Base-by-base conservation (phyloP, 2,888 invertebrate genomes). In the Sthenelais limicola region DNA sequence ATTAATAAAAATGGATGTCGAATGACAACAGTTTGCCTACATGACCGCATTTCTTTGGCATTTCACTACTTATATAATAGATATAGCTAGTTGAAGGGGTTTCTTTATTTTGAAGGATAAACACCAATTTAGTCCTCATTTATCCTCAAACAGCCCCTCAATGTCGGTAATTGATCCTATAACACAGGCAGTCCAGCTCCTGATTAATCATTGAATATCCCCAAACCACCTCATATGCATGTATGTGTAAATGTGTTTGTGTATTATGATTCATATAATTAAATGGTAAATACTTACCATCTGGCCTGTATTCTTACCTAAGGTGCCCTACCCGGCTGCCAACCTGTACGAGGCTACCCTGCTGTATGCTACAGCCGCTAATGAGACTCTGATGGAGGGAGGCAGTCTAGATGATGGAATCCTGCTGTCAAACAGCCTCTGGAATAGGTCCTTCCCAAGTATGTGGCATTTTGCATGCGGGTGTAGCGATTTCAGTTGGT, bases 241-340 rank as follows among this genome's bases (percentile, higher is more conserved):
- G 15, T 43, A 43, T 43, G 15, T 43, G 15, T 43, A 43, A 12
- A 43, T 43, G 15, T 43, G 15, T 43, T 12, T 43, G 15, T 43
- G 15, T 12, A 12, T 12, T 43, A 43, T 43, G 43, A 43, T 43
- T 43, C 43, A 43, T 12, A 9, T 15, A 43, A 43, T 9, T 9
- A 12, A n/a, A n/a, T n/a, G n/a, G n/a, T n/a, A n/a, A n/a, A n/a
- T n/a, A n/a, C n/a, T n/a, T n/a, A n/a, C n/a, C n/a, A n/a, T n/a
- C n/a, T n/a, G n/a, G n/a, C n/a, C n/a, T 15, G 15, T 24, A 52
- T 24, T 58, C 7, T 38, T 28, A 7, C 49, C 67, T 24, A 66
- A 80, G 79, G 73, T 79, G 15, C 80, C 80, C 0, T 80, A 80
- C 51, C 80, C 79, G 9, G 80, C 80, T 7, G 78, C 77, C 15